Evolutionary conservation across 2,113 vertebrate species (phyloP).

Genomic region (Hyperoodon ampullatus): DNA sequence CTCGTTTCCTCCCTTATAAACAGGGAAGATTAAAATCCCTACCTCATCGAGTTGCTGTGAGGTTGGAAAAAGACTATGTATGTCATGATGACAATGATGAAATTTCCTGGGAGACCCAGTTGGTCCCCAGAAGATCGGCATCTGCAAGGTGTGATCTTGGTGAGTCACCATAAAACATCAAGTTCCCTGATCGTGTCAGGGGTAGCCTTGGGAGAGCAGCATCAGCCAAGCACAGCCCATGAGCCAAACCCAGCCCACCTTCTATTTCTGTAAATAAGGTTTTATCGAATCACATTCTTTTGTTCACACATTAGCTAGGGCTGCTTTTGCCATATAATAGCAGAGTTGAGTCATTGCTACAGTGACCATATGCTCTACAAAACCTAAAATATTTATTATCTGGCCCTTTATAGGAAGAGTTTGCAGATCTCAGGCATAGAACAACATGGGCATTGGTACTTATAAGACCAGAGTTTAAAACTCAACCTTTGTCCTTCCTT

Average conservation of each 20-base stretch:
- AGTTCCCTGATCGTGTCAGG: neutral
- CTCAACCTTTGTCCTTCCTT: neutral
- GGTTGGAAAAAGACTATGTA: neutral
- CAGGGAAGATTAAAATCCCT: neutral
- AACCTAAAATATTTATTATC: neutral
- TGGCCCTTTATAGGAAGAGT: neutral
- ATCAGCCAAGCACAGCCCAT: fast-evolving
- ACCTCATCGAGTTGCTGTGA: neutral
- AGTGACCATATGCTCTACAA: neutral
- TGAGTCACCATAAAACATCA: neutral
- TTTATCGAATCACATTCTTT: slow-evolving; percentile 8
- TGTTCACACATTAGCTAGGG: neutral
- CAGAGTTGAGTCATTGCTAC: neutral
- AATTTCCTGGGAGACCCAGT: neutral
- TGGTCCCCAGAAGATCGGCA: fast-evolving
- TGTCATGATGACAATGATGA: fast-evolving
- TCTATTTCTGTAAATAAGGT: slow-evolving; percentile 40
- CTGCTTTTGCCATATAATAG: neutral
- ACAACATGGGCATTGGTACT: fast-evolving
- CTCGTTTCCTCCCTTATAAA: neutral
- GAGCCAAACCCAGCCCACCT: too few relatives aligned
- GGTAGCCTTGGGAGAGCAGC: neutral
- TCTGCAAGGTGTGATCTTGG: neutral
- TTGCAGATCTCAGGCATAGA: neutral
- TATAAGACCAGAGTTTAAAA: neutral